Base-by-base conservation (phyloP, 2,888 invertebrate species). In the Noctua pronuba region DNA sequence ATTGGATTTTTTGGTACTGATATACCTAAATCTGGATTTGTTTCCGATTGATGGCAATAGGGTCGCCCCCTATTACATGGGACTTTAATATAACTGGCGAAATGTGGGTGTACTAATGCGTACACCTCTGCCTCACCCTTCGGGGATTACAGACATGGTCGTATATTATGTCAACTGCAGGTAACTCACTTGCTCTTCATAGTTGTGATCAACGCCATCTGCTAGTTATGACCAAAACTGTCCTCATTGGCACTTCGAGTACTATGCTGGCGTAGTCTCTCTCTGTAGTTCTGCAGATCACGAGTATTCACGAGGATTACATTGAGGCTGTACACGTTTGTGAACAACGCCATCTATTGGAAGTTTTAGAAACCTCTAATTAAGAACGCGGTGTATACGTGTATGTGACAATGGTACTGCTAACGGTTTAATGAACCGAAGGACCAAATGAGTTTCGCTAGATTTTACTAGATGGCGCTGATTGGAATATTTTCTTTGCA, bases 171-270 rank as follows among this genome's bases (percentile, higher is more conserved):
- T 21, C 24, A 49, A 24, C 21, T 49, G 24, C 49, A n/a, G n/a
- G 55, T n/a, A 52, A 13, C 55, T 1, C n/a, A 13, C n/a, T 5
- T 13, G 13, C 6, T 13, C 10, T 38, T 41, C 7, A 11, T 31
- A 55, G 6, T 55, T 55, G 1, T 24, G 8, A 35, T 49, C 49
- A 82, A 44, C 62, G 82, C 73, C 82, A 82, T 58, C 82, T 82
- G 67, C 28, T 58, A 13, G 24, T 31, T 1, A 10, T 31, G 11
- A 24, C 8, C 6, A 4, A 35, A 77, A 70, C 55, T 55, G 7
- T 16, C 3, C 0, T 2, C 44, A 31, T 11, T 35, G n/a, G n/a
- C n/a, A n/a, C n/a, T n/a, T n/a, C 31, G 1, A 7, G 8, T 44
- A 18, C 35, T 10, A 4, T 1, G 3, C 11, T n/a, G 1, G 13